Evolutionary conservation across 2,888 invertebrate genomes (phyloP).

Genomic region (Pycnomerus fuliginosus): DNA sequence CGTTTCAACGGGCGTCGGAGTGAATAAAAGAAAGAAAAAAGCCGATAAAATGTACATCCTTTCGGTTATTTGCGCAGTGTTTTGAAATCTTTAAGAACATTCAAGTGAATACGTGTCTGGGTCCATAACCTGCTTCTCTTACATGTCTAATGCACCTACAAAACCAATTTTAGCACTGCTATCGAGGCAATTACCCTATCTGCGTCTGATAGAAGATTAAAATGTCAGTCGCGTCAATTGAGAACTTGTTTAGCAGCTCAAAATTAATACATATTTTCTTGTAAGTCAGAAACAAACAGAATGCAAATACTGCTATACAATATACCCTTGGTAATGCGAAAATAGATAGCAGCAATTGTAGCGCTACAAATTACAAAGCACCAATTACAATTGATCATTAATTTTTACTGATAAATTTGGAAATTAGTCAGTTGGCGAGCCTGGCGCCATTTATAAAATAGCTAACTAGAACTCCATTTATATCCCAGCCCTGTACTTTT

Average conservation of each 20-base stretch:
- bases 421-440: too few relatives aligned
- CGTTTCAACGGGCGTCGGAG: conserved; percentile 1
- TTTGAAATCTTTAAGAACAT: too few relatives aligned
- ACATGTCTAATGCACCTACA: too few relatives aligned
- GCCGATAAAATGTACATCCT: conserved; percentile 16
- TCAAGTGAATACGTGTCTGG: too few relatives aligned
- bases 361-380: conserved; percentile 27
- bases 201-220: too few relatives aligned
- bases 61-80: conserved; percentile 14
- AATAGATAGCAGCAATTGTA: conserved; percentile 29
- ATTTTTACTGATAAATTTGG: too few relatives aligned
- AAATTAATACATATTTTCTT: conserved; percentile 28
- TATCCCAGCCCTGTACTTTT: too few relatives aligned
- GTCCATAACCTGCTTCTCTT: too few relatives aligned
- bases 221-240: neutral
- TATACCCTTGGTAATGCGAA: conserved; percentile 20
- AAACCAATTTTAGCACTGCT: too few relatives aligned
- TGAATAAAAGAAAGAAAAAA: conserved; percentile 11
- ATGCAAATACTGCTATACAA: conserved; percentile 25
- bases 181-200: too few relatives aligned
- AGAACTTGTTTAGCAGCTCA: neutral
- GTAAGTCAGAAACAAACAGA: conserved; percentile 23
- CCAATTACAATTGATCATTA: conserved; percentile 29
- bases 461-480: too few relatives aligned
- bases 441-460: too few relatives aligned